Conservation (phyloP, 2,113 vertebrate species). For the Megaleporinus macrocephalus region DNA sequence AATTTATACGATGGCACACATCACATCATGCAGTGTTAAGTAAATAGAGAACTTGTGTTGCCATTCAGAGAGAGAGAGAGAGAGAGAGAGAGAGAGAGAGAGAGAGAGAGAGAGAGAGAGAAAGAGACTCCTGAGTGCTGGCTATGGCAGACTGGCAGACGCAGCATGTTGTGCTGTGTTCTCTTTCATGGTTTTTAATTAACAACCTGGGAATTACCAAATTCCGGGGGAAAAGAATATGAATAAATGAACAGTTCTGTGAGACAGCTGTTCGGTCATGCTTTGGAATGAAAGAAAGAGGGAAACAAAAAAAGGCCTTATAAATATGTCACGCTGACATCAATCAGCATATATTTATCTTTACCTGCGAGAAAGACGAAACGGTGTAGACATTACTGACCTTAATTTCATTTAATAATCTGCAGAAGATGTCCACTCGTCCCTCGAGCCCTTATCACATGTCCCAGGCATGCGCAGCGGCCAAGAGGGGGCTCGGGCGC, state of each 20-base stretch:
- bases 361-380: conserved; percentile 24
- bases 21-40: too few species aligned
- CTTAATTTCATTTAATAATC: conserved; percentile 35
- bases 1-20: too few species aligned
- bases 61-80: neutral
- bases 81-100: neutral
- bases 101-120: conserved; percentile 2
- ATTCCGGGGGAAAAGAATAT: conserved; percentile 49
- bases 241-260: conserved; percentile 53
- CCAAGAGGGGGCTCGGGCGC: conserved; percentile 9
- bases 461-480: neutral
- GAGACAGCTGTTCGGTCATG: conserved; percentile 50
- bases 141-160: conserved; percentile 43
- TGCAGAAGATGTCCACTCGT: conserved; percentile 10
- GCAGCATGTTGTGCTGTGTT: conserved; percentile 52
- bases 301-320: conserved; percentile 15
- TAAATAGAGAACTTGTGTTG: too few species aligned
- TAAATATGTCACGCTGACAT: conserved; percentile 48
- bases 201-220: conserved; percentile 59
- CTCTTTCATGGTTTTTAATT: conserved; percentile 60
- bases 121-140: conserved; percentile 40
- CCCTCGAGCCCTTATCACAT: neutral
- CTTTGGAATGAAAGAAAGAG: conserved; percentile 40
- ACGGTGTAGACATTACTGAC: conserved; percentile 26
- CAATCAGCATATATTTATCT: conserved; percentile 50